Evolutionary conservation across 1,140 invertebrate species (phyloP), one percentile per base, ranked within the genome.

Genomic region (Pachyrhynchus sulphureomaculatus): DNA sequence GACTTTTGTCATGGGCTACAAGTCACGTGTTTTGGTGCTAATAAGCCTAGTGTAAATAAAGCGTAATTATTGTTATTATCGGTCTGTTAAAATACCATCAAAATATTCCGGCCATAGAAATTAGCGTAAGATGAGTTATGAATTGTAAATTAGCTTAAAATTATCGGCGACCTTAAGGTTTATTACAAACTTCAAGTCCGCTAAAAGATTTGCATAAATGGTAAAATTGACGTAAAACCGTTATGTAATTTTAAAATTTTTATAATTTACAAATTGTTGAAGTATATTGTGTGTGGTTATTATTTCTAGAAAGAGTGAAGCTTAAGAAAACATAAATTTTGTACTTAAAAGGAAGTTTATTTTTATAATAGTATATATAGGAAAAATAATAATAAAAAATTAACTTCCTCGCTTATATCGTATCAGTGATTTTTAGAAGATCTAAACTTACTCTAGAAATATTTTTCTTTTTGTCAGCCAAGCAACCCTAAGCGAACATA

Each of bases 111-210:
- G 56, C 48, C 56, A 49, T 44, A 44, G 33, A 58, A 58, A 58
- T 58, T 58, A 58, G 39, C 15, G 44, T 26, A 58, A 51, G 24
- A 48, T 48, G 56, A 58, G 45, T 58, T 58, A 58, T 58, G 56
- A 58, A 58, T 58, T 58, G 44, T 58, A 58, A 58, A 58, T 58
- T 34, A 39, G 47, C 33, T 21, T n/a, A 58, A 49, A 49, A 58
- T 49, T 58, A 32, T 32, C 45, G 32, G n/a, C 26, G 23, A 56
- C 53, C 41, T 39, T 41, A 56, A 56, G 53, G 39, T 56, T 54
- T 41, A 54, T 54, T 54, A 13, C 42, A 32, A 56, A 56, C 23
- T 56, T 41, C 39, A 44, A 33, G 53, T 56, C 41, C 39, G 53
- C 33, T 56, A 56, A 56, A 56, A 36, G 8, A 56, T 56, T 56